A percentile compares a stretch with the other conserved stretches of the same genome.
Conservation (phyloP, 37 sponge, comb jelly and placozoan species). For the Diacarnus erythraeanus region DNA sequence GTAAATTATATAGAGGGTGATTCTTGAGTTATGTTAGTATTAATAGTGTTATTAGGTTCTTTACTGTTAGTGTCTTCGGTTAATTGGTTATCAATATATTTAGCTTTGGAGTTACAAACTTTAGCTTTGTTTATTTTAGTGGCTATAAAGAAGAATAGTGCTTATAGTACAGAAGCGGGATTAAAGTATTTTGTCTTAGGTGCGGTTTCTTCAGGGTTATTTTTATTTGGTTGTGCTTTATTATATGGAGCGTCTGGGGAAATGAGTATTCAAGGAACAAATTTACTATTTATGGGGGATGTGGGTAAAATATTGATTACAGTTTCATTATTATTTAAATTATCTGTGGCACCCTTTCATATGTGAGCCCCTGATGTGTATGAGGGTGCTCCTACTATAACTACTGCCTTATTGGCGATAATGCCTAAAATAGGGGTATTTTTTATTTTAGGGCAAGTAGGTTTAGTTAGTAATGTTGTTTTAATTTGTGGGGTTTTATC, state of each 20-base stretch:
- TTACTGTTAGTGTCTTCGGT: constrained; percentile 69
- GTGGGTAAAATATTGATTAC: constrained; percentile 59
- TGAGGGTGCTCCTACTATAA: constrained; percentile 67
- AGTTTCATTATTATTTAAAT: constrained; percentile 67
- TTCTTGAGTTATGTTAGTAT: constrained; percentile 28
- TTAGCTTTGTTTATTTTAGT: constrained; percentile 64
- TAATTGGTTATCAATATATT: constrained; percentile 69
- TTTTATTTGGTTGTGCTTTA: constrained; percentile 70
- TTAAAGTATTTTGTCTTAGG: constrained; percentile 76
- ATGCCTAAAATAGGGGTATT: constrained; percentile 65
- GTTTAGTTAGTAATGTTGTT: constrained; percentile 51
- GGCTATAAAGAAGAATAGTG: constrained; percentile 58
- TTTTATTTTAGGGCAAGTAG: constrained; percentile 71
- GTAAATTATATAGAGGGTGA: not conserved
- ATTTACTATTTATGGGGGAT: constrained; percentile 15
- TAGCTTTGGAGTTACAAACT: constrained; percentile 68
- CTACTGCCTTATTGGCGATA: constrained; percentile 55
- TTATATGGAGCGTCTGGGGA: constrained; percentile 65
- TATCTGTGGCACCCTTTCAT: constrained; percentile 73
- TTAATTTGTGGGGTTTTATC: constrained; percentile 66
- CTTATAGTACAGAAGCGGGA: constrained; percentile 59
- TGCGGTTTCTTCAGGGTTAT: constrained; percentile 65
- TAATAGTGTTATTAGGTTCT: constrained; percentile 65
- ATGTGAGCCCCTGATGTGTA: constrained; percentile 83
- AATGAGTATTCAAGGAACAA: constrained; percentile 58